Base-by-base conservation (phyloP, 2,888 invertebrate species). In the Ophonus ardosiacus region DNA sequence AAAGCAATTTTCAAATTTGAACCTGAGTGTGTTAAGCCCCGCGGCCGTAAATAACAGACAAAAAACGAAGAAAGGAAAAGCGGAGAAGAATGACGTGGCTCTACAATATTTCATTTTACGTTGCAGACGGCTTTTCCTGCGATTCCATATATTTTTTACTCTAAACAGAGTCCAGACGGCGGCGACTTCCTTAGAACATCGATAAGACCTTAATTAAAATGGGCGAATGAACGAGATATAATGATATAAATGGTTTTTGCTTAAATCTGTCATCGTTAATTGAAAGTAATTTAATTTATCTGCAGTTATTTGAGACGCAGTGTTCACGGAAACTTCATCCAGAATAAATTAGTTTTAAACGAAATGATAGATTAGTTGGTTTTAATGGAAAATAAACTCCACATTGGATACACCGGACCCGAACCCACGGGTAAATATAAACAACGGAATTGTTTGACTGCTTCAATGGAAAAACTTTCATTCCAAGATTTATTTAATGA, bases 261-360 rank as follows among this genome's bases (percentile, higher is more conserved):
- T 63, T 43, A 56, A 81, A 43, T 81, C 65, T 81, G 43, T 63
- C 81, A 81, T 43, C 40, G 51, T 81, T 81, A 81, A 81, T 81
- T 81, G 81, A 21, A 81, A 40, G 81, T 81, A 81, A 81, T 81
- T 81, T 65, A 81, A 81, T 81, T 24, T 65, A 61, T 81, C 51
- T 43, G 21, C 43, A 81, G 81, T 61, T 65, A 65, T 81, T 81
- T 80, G 24, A 61, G 40, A 80, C 61, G 56, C 59, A 79, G 57
- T 79, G 51, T 79, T 61, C 80, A 18, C 80, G 65, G 61, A 80
- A 80, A 80, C 81, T 81, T 81, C 81, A 63, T 65, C 17, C 63
- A 43, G 15, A 81, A 81, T 81, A 81, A 81, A 81, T 81, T 81
- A 81, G 65, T 81, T 81, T 63, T 21, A 65, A 81, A 40, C 81